Base-by-base conservation (phyloP, 2,797 vertebrate genomes). In the Muscicapa striata region DNA sequence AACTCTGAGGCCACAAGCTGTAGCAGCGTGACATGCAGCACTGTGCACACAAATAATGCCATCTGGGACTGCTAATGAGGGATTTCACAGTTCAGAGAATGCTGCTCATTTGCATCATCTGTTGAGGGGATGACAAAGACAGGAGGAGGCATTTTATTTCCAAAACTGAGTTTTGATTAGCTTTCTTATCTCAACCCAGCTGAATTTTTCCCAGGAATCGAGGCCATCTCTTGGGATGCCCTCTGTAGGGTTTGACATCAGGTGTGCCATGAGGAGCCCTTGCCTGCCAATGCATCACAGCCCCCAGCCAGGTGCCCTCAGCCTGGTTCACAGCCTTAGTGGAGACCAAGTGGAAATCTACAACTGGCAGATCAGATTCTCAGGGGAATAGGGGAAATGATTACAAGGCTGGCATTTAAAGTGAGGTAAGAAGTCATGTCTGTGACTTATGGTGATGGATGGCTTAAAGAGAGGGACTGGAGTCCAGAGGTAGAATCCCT, bases 381-480 rank as follows among this genome's bases (percentile, higher is more conserved):
- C 78, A 87, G 74, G 54, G 36, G 87, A 94, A 91, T 75, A 75
- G 77, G 74, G 84, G 68, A 86, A 96, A 95, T 59, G 13, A 89
- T 96, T 84, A 54, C 77, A 94, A 77, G 73, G 55, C 54, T 96
- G 93, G 91, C 92, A 96, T 97, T 97, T 95, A 76, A 85, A 93
- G 51, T 62, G 75, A 70, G 67, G 46, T 79, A 85, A 73, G 90
- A 96, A 95, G 48, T 88, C 90, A 73, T 27, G 89, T 91, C 57
- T 5, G 1, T 87, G 85, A 48, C 84, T 93, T 74, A 82, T 17
- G 55, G 59, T 70, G 87, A 43, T 64, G 82, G 59, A 69, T 72
- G 69, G 48, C 63, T 86, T 94, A 84, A 95, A 76, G 68, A 95
- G 61, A 92, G 13, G 27, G 32, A 76, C 61, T 61, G 52, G 46